Conservation (phyloP, 1,140 invertebrate species). For the Pseudomyrmex sp. region DNA sequence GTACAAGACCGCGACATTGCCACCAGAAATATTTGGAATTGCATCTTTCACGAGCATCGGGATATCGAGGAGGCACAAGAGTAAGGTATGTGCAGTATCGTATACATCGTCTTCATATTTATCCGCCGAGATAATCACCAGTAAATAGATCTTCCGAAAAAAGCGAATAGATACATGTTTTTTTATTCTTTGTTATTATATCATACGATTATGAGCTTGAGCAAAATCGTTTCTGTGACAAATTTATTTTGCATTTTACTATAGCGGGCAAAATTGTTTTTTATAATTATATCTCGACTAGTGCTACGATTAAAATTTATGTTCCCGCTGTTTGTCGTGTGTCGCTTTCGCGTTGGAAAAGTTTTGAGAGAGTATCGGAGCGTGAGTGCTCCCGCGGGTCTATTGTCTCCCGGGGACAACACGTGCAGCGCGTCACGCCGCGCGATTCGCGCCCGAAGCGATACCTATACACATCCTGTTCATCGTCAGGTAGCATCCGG, state of each 20-base stretch:
- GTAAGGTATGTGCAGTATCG: neutral
- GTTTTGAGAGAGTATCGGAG: constrained; percentile 41
- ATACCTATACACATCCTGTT: constrained; percentile 53
- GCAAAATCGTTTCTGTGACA: no score
- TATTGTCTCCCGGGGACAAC: constrained; percentile 55
- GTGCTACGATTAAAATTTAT: neutral
- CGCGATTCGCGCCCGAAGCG: constrained; percentile 38
- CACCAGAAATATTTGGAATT: neutral
- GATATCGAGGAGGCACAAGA: neutral
- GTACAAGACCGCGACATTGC: neutral
- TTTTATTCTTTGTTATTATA: no score
- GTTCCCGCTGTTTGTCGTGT: neutral
- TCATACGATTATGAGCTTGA: no score
- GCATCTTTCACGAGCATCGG: constrained; percentile 6
- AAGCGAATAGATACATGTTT: no score
- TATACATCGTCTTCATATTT: no score
- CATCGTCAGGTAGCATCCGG: constrained; percentile 34
- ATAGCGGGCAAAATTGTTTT: neutral
- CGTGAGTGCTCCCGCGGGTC: neutral
- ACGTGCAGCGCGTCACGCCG: constrained; percentile 39
- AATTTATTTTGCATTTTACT: neutral
- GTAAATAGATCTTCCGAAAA: no score
- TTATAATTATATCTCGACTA: neutral
- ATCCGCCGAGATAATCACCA: no score
- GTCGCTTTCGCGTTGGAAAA: constrained; percentile 36